Base-by-base conservation (phyloP, 1,140 invertebrate genomes). In the Bradysia coprophila region DNA sequence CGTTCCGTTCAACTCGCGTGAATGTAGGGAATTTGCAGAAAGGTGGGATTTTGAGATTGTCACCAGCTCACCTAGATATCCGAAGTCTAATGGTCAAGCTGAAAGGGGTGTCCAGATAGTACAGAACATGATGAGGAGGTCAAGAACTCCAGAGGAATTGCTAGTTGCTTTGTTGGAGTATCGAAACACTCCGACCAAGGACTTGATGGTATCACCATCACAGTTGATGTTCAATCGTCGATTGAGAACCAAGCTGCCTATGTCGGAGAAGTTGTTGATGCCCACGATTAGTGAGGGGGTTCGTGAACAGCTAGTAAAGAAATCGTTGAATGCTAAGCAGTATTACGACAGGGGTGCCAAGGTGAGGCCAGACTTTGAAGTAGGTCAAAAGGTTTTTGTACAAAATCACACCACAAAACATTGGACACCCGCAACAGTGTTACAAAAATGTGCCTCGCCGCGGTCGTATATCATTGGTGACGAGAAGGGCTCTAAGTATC, bases 11-110 rank as follows among this genome's bases (percentile, higher is more conserved):
- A 46, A 40, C 22, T 45, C 46, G 32, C 43, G 15, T 16, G 47
- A 47, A 44, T 51, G 56, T 45, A 22, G 38, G 32, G 31, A 48
- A 28, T 55, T 55, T 46, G 49, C 49, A 16, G 43, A 46, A 9
- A 21, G 47, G 15, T 51, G 45, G 24, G 43, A 45, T 38, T 50
- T 56, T 44, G 40, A 45, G 34, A 42, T 55, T 11, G 42, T 42
- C 11, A 51, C 49, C 0, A 49, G 43, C 18, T 54, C 48, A 37
- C 52, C 53, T 15, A 36, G 48, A 6, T 56, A 51, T 43, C 42
- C 50, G 2, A 47, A 51, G 21, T 52, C 49, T 20, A 57, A 59
- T 45, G 56, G 53, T 5, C 44, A 49, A 21, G 51, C 48, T 13
- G 51, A 55, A 47, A 51, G 48, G 16, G 47, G 42, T 4, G 52